These are phyloP conservation scores for Coptodon rendalli DNA, from an alignment of 2,113 vertebrate species.

Conservation along the genomic window DNA sequence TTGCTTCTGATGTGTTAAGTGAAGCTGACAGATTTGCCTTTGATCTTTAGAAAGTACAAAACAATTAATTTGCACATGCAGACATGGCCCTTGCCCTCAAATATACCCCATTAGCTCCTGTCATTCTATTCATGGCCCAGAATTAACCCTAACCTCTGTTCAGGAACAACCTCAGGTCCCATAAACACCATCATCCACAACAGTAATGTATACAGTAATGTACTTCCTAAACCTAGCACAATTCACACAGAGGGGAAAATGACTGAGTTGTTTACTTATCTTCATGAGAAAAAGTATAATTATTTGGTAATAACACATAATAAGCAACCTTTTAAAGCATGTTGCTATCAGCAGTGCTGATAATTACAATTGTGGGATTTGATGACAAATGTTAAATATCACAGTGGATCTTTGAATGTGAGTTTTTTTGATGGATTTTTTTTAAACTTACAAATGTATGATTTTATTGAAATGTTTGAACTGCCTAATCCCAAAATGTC, in stretches of 20 bases:
- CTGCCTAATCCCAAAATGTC: neutral
- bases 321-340: neutral
- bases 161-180: conserved; percentile 29
- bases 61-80: conserved; percentile 41
- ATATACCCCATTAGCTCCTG: conserved; percentile 4
- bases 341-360: neutral
- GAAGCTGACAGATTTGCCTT: conserved; percentile 38
- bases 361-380: neutral
- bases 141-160: conserved; percentile 17
- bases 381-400: neutral
- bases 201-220: conserved; percentile 38
- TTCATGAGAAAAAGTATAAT: neutral
- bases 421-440: neutral
- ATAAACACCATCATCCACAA: conserved; percentile 18
- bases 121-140: conserved; percentile 39
- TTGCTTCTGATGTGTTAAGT: conserved; percentile 16
- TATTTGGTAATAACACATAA: neutral
- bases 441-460: neutral
- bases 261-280: neutral
- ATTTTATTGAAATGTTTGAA: neutral
- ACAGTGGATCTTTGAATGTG: neutral
- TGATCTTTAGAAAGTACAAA: conserved; percentile 49
- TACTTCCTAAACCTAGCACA: conserved; percentile 12
- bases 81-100: conserved; percentile 31
- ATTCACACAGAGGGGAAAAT: neutral